These are phyloP conservation scores for Odontothrips loti DNA, from an alignment of 2,888 invertebrate species.

Conservation along the genomic window DNA sequence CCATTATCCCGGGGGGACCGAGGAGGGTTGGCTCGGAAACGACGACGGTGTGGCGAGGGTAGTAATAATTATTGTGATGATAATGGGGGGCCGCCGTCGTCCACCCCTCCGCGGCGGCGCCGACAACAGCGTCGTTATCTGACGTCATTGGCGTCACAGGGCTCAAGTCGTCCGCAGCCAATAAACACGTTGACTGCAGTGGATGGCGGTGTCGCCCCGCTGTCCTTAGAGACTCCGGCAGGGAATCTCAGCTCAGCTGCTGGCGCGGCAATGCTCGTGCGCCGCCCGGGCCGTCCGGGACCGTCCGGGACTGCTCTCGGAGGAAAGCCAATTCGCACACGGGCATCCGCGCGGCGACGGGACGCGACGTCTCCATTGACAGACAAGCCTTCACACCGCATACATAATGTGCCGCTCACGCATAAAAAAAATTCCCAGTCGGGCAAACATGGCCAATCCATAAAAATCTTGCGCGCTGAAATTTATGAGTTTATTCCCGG, in stretches of 20 bases:
- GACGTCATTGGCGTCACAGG: neutral
- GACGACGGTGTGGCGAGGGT: neutral
- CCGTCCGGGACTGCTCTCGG: neutral
- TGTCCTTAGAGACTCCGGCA: too few species aligned
- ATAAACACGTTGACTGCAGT: too few species aligned
- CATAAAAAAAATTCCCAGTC: neutral
- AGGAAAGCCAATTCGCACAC: neutral
- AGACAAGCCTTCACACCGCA: neutral
- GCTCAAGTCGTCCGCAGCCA: too few species aligned
- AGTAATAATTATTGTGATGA: neutral
- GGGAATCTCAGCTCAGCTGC: too few species aligned
- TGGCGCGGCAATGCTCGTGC: too few species aligned
- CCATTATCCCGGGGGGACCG: neutral
- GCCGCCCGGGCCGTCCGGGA: too few species aligned
- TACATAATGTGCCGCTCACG: neutral
- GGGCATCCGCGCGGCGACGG: neutral
- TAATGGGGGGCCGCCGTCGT: neutral
- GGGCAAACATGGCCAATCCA: neutral
- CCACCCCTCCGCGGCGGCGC: neutral
- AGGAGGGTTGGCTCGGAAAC: neutral
- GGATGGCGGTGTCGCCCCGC: too few species aligned
- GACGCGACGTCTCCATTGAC: neutral
- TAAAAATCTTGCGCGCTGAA: neutral
- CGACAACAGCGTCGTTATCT: neutral
- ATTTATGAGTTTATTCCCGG: neutral